These are phyloP conservation scores for Zosterops pallidus DNA, from an alignment of 2,113 vertebrate genomes.

Conservation along the genomic window DNA sequence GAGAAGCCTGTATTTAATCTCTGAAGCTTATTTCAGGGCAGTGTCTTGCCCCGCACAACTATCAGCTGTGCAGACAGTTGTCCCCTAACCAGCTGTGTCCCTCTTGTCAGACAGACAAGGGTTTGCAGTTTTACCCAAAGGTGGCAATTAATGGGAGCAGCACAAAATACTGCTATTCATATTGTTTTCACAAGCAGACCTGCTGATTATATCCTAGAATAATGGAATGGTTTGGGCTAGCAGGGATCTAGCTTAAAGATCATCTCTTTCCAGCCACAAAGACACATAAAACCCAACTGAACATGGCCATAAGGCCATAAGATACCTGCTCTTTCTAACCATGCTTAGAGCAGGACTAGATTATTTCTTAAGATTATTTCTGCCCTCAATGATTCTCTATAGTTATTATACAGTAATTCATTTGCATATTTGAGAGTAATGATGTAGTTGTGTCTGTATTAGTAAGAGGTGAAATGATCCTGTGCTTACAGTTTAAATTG, in stretches of 20 bases:
- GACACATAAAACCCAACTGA: neutral
- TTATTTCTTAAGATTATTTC: neutral
- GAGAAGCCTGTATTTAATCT: neutral
- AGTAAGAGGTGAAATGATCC: neutral
- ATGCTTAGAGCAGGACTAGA: neutral
- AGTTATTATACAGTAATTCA: neutral
- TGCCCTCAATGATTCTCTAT: neutral
- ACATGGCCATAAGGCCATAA: neutral
- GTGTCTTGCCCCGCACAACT: accelerated
- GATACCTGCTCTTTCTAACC: neutral
- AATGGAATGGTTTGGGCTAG: neutral
- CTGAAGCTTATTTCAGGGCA: neutral
- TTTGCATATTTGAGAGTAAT: neutral
- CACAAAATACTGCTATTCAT: neutral
- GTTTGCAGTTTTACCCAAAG: neutral
- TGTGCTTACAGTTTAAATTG: neutral
- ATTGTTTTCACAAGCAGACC: neutral
- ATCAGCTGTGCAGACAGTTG: neutral
- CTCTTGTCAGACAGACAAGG: neutral
- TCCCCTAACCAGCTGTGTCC: neutral
- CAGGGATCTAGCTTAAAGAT: too few species aligned
- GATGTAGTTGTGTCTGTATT: neutral
- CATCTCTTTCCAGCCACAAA: neutral
- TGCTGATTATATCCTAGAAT: neutral
- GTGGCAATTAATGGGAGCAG: neutral